phyloP scores from a whole-genome alignment of 2,888 invertebrate species.

The Halictus quadricinctus region DNA sequence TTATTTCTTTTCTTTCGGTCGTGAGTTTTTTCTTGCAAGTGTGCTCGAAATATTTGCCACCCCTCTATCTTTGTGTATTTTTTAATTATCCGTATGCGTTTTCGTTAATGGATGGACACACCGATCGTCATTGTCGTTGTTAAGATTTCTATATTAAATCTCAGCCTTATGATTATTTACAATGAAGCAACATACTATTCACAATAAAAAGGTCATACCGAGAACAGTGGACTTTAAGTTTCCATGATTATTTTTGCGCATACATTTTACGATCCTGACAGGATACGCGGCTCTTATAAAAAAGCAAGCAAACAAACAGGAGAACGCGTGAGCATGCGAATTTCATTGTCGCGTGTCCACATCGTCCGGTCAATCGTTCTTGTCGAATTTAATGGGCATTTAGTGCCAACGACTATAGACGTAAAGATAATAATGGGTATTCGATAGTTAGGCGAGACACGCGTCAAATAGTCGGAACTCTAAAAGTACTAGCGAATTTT shows the following conservation, averaged over 20 bases:
- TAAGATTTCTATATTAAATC: conserved; percentile 31
- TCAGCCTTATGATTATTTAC: conserved; percentile 27
- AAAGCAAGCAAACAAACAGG: not conserved
- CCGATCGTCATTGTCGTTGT: conserved; percentile 28
- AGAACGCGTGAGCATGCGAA: conserved; percentile 25
- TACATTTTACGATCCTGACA: not conserved
- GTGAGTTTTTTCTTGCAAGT: not conserved
- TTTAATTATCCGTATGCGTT: conserved; percentile 9
- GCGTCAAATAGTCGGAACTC: not conserved
- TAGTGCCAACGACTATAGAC: conserved; percentile 45
- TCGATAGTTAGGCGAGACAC: conserved; percentile 15
- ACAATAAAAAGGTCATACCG: conserved; percentile 23
- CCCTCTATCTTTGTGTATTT: not conserved
- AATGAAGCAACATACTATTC: conserved; percentile 28
- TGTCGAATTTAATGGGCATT: conserved; percentile 49
- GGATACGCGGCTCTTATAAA: not conserved
- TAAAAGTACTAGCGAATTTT: conserved; percentile 11
- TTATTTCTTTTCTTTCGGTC: not conserved
- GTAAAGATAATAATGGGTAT: conserved; percentile 25
- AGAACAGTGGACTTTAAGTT: conserved; percentile 11
- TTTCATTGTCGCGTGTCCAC: conserved; percentile 42
- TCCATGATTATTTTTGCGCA: not conserved
- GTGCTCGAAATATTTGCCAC: not conserved
- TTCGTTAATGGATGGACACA: conserved; percentile 7
- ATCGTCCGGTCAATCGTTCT: conserved; percentile 27